Conservation (phyloP, 2,888 invertebrate species). For the Helobdella robusta region DNA sequence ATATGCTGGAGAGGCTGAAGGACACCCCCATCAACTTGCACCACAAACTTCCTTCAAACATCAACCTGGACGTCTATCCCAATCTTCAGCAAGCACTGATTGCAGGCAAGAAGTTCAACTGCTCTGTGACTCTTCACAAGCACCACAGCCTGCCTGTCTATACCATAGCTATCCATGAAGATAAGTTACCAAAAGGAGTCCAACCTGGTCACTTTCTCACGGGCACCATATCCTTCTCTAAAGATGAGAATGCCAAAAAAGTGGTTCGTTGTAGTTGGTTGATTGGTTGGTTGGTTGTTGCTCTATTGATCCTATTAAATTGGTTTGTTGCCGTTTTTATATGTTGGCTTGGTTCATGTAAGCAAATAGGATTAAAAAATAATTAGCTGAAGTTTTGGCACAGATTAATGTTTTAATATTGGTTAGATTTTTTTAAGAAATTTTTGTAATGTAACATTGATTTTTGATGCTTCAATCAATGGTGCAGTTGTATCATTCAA, state of each 20-base stretch:
- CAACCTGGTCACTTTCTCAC: slow-evolving; percentile 62
- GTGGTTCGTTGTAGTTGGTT: slow-evolving; percentile 51
- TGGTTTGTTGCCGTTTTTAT: too few relatives aligned
- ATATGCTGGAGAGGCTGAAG: slow-evolving; percentile 71
- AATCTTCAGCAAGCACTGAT: slow-evolving; percentile 59
- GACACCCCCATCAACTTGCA: slow-evolving; percentile 64
- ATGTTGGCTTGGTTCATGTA: background rate
- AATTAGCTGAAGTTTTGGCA: too few relatives aligned
- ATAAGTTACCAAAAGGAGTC: slow-evolving; percentile 57
- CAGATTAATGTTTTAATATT: too few relatives aligned
- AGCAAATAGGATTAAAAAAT: background rate
- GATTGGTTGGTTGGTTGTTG: too few relatives aligned
- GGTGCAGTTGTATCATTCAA: too few relatives aligned
- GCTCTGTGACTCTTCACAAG: slow-evolving; percentile 56
- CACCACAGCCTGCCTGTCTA: slow-evolving; percentile 65
- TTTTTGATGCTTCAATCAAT: too few relatives aligned
- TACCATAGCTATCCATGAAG: slow-evolving; percentile 66
- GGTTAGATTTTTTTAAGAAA: too few relatives aligned
- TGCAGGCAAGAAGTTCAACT: slow-evolving; percentile 69
- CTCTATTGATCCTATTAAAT: too few relatives aligned
- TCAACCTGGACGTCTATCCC: slow-evolving; percentile 68
- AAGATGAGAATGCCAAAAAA: slow-evolving; percentile 75
- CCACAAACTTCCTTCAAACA: slow-evolving; percentile 64
- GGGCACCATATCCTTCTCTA: slow-evolving; percentile 68
- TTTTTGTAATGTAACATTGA: too few relatives aligned